Base-by-base conservation (phyloP, 2,888 invertebrate species). In the Coleophora deauratella region DNA sequence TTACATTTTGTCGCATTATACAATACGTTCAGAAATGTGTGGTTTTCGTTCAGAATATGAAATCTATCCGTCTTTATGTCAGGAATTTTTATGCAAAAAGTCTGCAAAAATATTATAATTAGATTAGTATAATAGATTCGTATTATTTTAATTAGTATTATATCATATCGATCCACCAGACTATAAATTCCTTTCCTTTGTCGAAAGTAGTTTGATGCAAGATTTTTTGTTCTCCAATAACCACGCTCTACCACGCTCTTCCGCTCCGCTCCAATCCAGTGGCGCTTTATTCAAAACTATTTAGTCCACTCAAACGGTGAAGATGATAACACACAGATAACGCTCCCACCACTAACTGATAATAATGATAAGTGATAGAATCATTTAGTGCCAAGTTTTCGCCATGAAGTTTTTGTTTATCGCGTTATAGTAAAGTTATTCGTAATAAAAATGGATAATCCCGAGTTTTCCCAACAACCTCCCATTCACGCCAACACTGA, bases 261-360 rank as follows among this genome's bases (percentile, higher is more conserved):
- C 40, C 12, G 31, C 21, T 39, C 37, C 34, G 12, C 32, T 28
- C 30, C 28, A 32, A 34, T 10, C 42, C 44, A 50, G 14, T 66
- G 73, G 80, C 79, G 81, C 69, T 62, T 57, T 68, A 66, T 80
- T 80, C 57, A 66, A 78, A 62, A 74, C 21, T 65, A 74, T 70
- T 58, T 78, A 63, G 80, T 70, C 59, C 79, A 73, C 21, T 4
- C 61, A 66, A 34, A 81, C 80, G 79, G 78, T 65, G 51, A 57
- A 21, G 21, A 62, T 62, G 76, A 77, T 79, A 73, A 66, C 75
- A 82, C 81, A 82, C 81, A 82, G 82, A 82, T 82, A 81, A 78
- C 75, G 67, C 66, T 60, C 66, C 64, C 66, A 68, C 68, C 65
- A 59, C 64, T 53, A 55, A 62, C 51, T 70, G 78, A 79, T 79